These are phyloP conservation scores for Spongia lamella DNA, from an alignment of 37 sponge, comb jelly and placozoan genomes.

Conservation along the genomic window DNA sequence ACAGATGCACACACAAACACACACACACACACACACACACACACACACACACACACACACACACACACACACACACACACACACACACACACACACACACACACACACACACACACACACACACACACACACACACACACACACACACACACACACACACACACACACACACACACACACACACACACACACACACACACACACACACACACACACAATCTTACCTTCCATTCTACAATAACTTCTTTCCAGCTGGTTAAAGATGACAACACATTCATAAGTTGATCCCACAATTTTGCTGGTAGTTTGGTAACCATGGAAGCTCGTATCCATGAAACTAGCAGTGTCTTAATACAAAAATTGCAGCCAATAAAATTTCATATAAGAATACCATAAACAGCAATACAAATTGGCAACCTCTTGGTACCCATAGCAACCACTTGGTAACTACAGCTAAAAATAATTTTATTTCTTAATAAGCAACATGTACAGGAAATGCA, in stretches of 20 bases:
- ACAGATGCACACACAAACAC: background rate
- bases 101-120: conserved; percentile 5
- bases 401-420: too few species aligned
- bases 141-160: conserved; percentile 11
- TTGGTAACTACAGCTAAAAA: too few species aligned
- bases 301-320: conserved; percentile 52
- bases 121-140: conserved; percentile 15
- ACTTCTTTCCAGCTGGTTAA: conserved; percentile 79
- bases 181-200: conserved; percentile 2
- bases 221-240: conserved; percentile 76
- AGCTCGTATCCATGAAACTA: conserved; percentile 78
- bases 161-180: conserved; percentile 10
- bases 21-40: background rate
- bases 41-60: conserved; percentile 8
- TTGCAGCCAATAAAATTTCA: background rate
- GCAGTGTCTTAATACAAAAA: conserved; percentile 58
- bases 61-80: conserved; percentile 23
- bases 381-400: too few species aligned
- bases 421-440: too few species aligned
- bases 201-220: conserved; percentile 12
- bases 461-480: too few species aligned
- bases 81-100: conserved; percentile 19
- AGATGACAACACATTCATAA: conserved; percentile 47
- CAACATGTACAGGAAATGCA: too few species aligned
- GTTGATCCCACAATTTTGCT: conserved; percentile 67